Conservation (phyloP, 2,888 invertebrate species). For the Euclidia mi region DNA sequence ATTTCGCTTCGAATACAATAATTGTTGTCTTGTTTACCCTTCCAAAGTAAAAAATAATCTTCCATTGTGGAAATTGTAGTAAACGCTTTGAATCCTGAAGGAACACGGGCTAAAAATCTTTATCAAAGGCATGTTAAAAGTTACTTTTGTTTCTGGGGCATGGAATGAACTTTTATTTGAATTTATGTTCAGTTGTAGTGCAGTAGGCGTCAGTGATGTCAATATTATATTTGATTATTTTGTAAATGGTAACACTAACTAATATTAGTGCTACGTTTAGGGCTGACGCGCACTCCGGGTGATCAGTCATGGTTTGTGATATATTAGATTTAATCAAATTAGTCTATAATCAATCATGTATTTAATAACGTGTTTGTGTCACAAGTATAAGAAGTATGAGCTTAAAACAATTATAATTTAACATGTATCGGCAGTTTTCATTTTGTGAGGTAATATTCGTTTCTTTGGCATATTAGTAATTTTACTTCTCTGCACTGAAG, state of each 20-base stretch:
- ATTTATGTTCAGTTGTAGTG: conserved; percentile 20
- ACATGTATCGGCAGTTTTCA: too few species aligned
- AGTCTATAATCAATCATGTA: conserved; percentile 52
- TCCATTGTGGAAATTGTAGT: background rate
- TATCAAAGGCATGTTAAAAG: too few species aligned
- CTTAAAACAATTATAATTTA: background rate
- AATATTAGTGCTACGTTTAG: conserved; percentile 53
- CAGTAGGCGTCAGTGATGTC: conserved; percentile 22
- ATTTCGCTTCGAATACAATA: too few species aligned
- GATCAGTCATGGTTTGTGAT: conserved; percentile 84
- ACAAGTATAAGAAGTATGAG: conserved; percentile 40
- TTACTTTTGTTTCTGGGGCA: too few species aligned
- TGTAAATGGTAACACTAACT: conserved; percentile 37
- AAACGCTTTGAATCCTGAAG: background rate
- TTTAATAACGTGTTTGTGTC: conserved; percentile 47
- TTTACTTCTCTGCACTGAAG: too few species aligned
- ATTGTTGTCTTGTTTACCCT: too few species aligned
- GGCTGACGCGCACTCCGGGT: conserved; percentile 57
- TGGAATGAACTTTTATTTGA: background rate
- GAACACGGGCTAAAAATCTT: too few species aligned
- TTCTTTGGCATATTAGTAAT: too few species aligned
- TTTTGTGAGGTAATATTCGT: too few species aligned
- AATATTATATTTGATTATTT: conserved; percentile 24
- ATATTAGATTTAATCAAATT: conserved; percentile 75
- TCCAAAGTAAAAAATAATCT: too few species aligned